Evolutionary conservation across 92 coral and sea anemone genomes (phyloP).

Genomic region (Galaxea fascicularis): DNA sequence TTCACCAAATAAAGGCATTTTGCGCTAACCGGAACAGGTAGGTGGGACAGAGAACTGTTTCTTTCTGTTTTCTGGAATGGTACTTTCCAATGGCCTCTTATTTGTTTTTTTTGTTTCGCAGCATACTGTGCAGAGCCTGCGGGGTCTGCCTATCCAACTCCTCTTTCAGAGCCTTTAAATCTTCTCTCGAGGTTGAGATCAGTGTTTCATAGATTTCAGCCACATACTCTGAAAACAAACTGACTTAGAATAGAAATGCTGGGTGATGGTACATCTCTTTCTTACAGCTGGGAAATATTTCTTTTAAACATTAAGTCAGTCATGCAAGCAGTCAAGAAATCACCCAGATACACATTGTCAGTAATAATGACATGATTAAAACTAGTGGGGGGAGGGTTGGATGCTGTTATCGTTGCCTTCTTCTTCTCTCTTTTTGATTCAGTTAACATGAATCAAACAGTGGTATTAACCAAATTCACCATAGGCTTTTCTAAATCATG

Average conservation of each 20-base stretch:
- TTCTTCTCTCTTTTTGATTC: too few relatives aligned
- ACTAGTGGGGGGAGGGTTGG: too few relatives aligned
- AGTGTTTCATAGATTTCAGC: conserved; percentile 58
- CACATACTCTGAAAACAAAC: conserved; percentile 65
- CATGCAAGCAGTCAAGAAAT: neutral
- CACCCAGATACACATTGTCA: too few relatives aligned
- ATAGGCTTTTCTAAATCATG: too few relatives aligned
- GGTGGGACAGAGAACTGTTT: conserved; percentile 60
- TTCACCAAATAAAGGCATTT: neutral
- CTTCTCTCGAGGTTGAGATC: conserved; percentile 56
- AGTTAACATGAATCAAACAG: too few relatives aligned
- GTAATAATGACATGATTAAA: too few relatives aligned
- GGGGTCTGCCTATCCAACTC: conserved; percentile 51
- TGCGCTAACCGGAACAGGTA: conserved; percentile 59
- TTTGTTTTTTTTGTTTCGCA: conserved; percentile 45
- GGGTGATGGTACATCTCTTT: neutral
- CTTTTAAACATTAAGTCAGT: conserved; percentile 4
- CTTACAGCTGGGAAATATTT: conserved; percentile 13
- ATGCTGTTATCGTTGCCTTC: too few relatives aligned
- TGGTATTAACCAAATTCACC: too few relatives aligned
- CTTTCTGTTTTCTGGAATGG: conserved; percentile 40
- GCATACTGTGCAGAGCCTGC: conserved; percentile 54
- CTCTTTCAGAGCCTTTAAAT: conserved; percentile 41
- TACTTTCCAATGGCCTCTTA: conserved; percentile 51
- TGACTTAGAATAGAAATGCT: conserved; percentile 11